Percentiles rank a stretch among this genome's conserved stretches.
Conservation (phyloP, 23 tunicate species). For the Diplosoma virens region DNA sequence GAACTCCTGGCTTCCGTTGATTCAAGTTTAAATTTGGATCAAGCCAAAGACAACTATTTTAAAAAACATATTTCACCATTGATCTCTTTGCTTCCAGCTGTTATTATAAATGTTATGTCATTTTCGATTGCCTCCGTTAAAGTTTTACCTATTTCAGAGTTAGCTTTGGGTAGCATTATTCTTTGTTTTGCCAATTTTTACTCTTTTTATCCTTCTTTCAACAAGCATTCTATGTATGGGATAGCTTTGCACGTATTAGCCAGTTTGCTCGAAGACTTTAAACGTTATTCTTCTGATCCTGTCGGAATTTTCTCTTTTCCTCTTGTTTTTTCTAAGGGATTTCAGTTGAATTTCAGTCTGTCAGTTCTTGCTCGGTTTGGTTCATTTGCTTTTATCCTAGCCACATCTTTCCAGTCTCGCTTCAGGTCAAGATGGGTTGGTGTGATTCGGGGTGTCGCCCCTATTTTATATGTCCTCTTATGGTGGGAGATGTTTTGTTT, state of each 20-base stretch:
- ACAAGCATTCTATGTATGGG: background rate
- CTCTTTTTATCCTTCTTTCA: background rate
- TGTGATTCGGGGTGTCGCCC: constrained; percentile 28
- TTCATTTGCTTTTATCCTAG: constrained; percentile 1
- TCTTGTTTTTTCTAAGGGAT: background rate
- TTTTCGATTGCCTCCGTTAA: constrained; percentile 3
- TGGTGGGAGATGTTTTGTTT: constrained; percentile 68
- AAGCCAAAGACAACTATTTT: constrained; percentile 66
- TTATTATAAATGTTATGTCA: constrained; percentile 41
- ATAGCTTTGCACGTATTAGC: constrained; percentile 32
- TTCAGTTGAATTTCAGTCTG: constrained; percentile 29
- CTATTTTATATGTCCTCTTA: constrained; percentile 27
- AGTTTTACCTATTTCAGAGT: constrained; percentile 27
- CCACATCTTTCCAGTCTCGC: constrained; percentile 26
- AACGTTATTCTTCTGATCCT: background rate
- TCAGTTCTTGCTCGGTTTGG: constrained; percentile 20
- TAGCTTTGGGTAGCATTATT: constrained; percentile 38
- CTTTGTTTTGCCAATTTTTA: constrained; percentile 17
- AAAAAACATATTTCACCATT: constrained; percentile 57
- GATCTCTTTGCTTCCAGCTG: constrained; percentile 34
- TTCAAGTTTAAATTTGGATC: constrained; percentile 21
- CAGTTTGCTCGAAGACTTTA: constrained; percentile 20
- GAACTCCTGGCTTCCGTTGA: constrained; percentile 43
- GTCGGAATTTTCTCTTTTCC: background rate
- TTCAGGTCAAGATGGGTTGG: constrained; percentile 13